Conservation (phyloP, 2,113 vertebrate genomes). For the Lampris megalopsis region DNA sequence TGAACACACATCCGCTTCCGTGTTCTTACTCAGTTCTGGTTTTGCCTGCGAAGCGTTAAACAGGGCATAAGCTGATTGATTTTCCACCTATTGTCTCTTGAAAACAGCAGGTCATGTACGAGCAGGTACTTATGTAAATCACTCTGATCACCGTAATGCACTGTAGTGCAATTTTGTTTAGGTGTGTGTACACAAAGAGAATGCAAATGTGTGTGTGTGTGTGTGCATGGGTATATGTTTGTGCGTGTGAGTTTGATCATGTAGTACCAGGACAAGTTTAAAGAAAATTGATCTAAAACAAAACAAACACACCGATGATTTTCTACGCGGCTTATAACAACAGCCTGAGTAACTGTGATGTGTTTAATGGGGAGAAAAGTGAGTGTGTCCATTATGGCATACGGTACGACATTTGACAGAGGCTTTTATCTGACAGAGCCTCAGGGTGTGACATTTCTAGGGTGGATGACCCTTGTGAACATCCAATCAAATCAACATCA, state of each 20-base stretch:
- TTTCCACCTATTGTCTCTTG: conserved; percentile 13
- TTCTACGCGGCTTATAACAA: background rate
- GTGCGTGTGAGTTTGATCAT: background rate
- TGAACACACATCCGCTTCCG: background rate
- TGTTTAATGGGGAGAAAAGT: background rate
- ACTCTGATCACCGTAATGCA: conserved; percentile 5
- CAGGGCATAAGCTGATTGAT: too few species aligned
- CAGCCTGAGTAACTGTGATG: background rate
- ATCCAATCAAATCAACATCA: too few species aligned
- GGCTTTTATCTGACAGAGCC: background rate
- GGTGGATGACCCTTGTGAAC: too few species aligned
- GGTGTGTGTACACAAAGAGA: background rate
- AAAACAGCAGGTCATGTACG: background rate
- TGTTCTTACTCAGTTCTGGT: background rate
- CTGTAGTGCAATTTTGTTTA: conserved; percentile 17
- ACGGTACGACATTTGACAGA: background rate
- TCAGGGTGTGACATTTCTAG: background rate
- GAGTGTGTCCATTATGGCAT: background rate
- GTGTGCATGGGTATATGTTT: background rate
- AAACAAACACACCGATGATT: conserved; percentile 1
- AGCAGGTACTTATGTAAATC: conserved; percentile 6
- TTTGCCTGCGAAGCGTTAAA: background rate
- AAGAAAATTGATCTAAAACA: background rate
- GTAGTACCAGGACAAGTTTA: background rate
- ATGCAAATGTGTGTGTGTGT: background rate